Percentiles rank a stretch among this genome's conserved stretches.
These are phyloP conservation scores for Lepidocyrtinus sp. DNA, from an alignment of 2,888 invertebrate species.

Conservation along the genomic window DNA sequence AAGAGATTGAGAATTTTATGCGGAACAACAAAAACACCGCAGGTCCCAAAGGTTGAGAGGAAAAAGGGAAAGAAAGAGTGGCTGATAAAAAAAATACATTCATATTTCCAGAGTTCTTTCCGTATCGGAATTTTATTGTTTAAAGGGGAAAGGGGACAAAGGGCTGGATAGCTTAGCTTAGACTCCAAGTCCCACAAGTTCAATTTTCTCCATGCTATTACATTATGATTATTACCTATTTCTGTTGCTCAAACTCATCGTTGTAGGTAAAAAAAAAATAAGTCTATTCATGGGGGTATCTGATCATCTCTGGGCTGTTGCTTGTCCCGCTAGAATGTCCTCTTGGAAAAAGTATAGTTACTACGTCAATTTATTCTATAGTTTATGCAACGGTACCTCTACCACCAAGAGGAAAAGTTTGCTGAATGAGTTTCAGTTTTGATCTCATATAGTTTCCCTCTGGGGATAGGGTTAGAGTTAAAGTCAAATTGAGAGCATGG, in stretches of 20 bases:
- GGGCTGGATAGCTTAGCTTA: too few relatives aligned
- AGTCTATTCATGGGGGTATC: constrained; percentile 26
- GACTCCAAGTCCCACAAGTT: background rate
- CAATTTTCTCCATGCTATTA: constrained; percentile 12
- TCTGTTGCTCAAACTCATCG: background rate
- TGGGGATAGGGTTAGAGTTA: constrained; percentile 30
- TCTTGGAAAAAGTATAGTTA: constrained; percentile 44
- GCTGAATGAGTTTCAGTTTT: constrained; percentile 21
- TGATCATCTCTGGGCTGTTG: constrained; percentile 55
- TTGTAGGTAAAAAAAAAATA: background rate
- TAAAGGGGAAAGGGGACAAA: too few relatives aligned
- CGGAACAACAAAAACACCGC: constrained; percentile 41
- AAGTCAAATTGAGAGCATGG: background rate
- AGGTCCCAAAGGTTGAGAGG: constrained; percentile 53
- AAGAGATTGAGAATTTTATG: background rate
- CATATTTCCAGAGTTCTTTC: background rate
- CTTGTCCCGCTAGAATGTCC: constrained; percentile 37
- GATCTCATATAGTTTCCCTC: constrained; percentile 30
- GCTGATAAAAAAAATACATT: background rate
- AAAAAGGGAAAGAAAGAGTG: too few relatives aligned
- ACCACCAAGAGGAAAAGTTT: background rate
- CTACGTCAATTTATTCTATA: background rate
- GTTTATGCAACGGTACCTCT: background rate
- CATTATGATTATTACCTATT: constrained; percentile 48
- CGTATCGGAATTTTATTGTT: background rate